These are phyloP conservation scores for Hermatobates lingyangjiaoensis DNA, from an alignment of 1,140 invertebrate species.

Conservation along the genomic window DNA sequence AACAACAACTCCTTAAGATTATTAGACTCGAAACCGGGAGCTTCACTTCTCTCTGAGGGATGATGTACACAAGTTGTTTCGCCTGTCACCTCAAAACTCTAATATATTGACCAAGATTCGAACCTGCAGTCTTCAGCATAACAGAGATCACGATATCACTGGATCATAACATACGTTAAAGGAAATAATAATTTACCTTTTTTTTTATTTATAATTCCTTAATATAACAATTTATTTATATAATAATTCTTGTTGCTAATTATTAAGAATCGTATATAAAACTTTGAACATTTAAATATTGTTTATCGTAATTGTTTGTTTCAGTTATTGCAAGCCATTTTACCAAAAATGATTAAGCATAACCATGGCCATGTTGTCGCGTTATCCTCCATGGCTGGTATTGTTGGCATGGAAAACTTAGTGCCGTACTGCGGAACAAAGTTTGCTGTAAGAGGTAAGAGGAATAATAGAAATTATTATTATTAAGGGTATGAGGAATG, in stretches of 20 bases:
- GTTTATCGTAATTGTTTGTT: background rate
- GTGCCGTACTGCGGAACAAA: conserved; percentile 32
- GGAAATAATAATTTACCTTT: background rate
- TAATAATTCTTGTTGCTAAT: background rate
- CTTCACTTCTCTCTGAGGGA: too few relatives aligned
- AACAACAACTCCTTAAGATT: too few relatives aligned
- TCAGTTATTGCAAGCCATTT: conserved; percentile 29
- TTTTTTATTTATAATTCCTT: background rate
- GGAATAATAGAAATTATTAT: background rate
- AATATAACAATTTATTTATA: background rate
- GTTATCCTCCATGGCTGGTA: conserved; percentile 30
- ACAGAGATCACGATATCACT: background rate
- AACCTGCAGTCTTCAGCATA: background rate
- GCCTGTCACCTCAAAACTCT: too few relatives aligned
- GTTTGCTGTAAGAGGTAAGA: conserved; percentile 27
- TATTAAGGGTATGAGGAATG: too few relatives aligned
- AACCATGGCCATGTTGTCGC: conserved; percentile 33
- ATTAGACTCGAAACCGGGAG: too few relatives aligned
- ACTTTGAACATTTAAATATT: background rate
- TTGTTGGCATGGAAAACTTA: conserved; percentile 27
- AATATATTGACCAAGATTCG: too few relatives aligned
- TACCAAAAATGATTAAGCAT: conserved; percentile 30
- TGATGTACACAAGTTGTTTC: too few relatives aligned
- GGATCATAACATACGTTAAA: background rate
- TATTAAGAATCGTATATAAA: background rate